Conservation (phyloP, 2,113 vertebrate genomes). For the Calonectris borealis region DNA sequence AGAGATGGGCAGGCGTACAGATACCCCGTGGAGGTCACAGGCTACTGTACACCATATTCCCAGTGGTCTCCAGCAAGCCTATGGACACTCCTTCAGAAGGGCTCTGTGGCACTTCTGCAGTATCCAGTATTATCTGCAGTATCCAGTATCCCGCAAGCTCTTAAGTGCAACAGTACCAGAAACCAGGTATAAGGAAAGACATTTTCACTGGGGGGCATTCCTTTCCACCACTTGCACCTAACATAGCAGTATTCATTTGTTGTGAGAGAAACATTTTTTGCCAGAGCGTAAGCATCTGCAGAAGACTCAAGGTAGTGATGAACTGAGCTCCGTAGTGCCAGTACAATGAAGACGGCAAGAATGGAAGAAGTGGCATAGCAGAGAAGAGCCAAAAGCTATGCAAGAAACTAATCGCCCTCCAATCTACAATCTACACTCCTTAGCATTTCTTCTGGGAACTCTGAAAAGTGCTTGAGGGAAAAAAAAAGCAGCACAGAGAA, state of each 20-base stretch:
- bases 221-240: neutral
- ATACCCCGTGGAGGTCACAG: fast-evolving
- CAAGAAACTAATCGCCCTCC: neutral
- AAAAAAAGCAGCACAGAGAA: neutral
- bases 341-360: neutral
- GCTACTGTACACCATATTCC: fast-evolving
- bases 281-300: neutral
- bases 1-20: neutral
- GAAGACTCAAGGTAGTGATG: neutral
- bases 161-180: neutral
- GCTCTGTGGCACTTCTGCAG: neutral
- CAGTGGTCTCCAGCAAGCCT: too few relatives aligned
- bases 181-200: neutral
- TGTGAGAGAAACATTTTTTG: neutral
- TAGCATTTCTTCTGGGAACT: neutral
- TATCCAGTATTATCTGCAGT: neutral
- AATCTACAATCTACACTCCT: neutral
- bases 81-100: neutral
- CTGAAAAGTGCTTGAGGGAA: neutral
- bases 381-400: neutral
- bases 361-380: neutral
- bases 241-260: neutral
- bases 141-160: neutral
- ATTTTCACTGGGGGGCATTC: neutral
- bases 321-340: neutral